Evolutionary conservation across 2,113 vertebrate genomes (phyloP), one percentile per base, ranked within the genome.

Genomic region (Caranx ignobilis): DNA sequence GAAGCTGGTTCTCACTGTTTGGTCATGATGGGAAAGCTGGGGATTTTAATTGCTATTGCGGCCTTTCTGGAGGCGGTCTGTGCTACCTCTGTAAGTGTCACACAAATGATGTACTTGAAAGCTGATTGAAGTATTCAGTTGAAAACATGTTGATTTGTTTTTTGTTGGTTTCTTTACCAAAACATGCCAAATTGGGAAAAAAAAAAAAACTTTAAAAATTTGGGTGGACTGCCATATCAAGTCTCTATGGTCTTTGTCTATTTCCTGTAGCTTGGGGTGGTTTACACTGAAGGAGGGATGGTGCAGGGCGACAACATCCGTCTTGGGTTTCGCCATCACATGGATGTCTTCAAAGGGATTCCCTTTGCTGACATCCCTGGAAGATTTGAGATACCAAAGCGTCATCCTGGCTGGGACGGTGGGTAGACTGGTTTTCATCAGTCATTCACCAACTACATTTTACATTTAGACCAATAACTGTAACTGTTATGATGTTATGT

Each of bases 351-450:
- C 89, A 97, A 73, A 79, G 98, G 98, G 13, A 95, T 99, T 75
- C 98, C 98, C 21, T 99, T 96, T 16, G 97, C 96, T 2, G 97
- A 95, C 0, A 82, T 93, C 0, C 90, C 98, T 7, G 95, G 93
- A 21, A 76, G 79, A 5, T 94, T 99, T 76, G 87, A 97, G 92
- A 97, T 97, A 31, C 96, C 97, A 0, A 56, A 91, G 72, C 94
- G 74, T 70, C 97, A 99, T 82, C 96, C 96, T 0, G 97, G 98
- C 84, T 99, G 98, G 98, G 90, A 95, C 16, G 97, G 98, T 99
- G 71, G 4, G 95, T 91, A n/a, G 10, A 55, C 9, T 31, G 0
- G 19, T 2, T n/a, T 7, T 48, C 26, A 26, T 26, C 26, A 26
- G 26, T 26, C 26, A 26, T 6, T 56, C 6, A 11, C 12, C 3